Conservation (phyloP, 2,113 vertebrate genomes). For the Syngnathus typhle region DNA sequence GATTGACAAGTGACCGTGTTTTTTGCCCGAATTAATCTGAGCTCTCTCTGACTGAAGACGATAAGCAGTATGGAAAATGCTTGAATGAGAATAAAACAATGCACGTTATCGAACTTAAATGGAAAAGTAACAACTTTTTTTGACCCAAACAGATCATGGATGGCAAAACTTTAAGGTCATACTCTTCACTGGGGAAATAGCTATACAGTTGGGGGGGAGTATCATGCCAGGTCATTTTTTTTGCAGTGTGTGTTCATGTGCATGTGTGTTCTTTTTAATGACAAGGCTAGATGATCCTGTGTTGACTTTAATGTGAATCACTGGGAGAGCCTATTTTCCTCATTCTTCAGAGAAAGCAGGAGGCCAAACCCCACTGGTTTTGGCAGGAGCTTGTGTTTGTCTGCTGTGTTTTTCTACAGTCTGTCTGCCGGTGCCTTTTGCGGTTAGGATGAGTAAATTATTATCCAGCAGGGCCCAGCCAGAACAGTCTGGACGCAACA, state of each 20-base stretch:
- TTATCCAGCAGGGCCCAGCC: slow-evolving; percentile 26
- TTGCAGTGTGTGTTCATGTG: slow-evolving; percentile 10
- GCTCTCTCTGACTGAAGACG: background rate
- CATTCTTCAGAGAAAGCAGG: slow-evolving; percentile 44
- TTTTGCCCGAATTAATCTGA: background rate
- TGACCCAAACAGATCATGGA: slow-evolving; percentile 3
- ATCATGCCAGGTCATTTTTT: slow-evolving; percentile 38
- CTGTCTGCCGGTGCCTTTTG: slow-evolving; percentile 34
- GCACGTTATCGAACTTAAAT: background rate
- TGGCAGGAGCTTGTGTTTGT: slow-evolving; percentile 47
- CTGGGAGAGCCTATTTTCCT: slow-evolving; percentile 27
- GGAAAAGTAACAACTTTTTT: slow-evolving; percentile 20
- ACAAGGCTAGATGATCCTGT: slow-evolving; percentile 37
- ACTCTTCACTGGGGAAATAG: slow-evolving; percentile 6
- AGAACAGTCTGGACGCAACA: slow-evolving; percentile 20
- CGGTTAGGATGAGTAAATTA: slow-evolving; percentile 32
- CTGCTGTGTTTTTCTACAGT: slow-evolving; percentile 47
- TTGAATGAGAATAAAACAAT: background rate
- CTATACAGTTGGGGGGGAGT: slow-evolving; percentile 20
- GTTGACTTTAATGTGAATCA: slow-evolving; percentile 40
- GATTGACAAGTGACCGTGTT: background rate
- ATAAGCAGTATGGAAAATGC: background rate
- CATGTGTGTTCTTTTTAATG: slow-evolving; percentile 25
- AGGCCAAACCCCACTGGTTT: slow-evolving; percentile 59
- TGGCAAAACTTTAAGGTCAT: slow-evolving; percentile 19